Evolutionary conservation across 1,140 invertebrate species (phyloP).

Genomic region (Alviniconcha marisindica): DNA sequence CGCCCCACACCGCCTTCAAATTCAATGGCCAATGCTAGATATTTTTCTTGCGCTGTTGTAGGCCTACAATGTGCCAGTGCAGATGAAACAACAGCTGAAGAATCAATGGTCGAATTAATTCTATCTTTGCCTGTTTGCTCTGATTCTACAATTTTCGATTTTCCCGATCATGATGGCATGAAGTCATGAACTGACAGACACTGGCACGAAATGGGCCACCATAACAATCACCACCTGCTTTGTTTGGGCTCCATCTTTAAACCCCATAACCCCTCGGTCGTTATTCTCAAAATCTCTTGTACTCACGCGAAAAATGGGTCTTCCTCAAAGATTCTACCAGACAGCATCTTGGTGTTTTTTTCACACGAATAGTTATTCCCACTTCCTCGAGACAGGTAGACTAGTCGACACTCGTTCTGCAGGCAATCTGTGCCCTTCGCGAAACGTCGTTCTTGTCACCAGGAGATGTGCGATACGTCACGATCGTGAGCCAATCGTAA

Average conservation of each 20-base stretch:
- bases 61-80: no score
- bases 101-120: no score
- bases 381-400: background rate
- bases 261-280: background rate
- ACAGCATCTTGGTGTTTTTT: constrained; percentile 31
- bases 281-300: background rate
- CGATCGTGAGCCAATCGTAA: background rate
- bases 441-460: constrained; percentile 31
- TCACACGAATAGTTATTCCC: background rate
- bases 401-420: background rate
- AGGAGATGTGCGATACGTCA: constrained; percentile 38
- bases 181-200: no score
- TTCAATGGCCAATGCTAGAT: no score
- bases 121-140: no score
- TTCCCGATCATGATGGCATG: no score
- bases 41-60: no score
- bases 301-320: constrained; percentile 52
- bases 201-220: no score
- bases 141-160: no score
- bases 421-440: background rate
- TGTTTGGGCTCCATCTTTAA: background rate
- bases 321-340: constrained; percentile 39
- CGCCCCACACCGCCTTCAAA: no score
- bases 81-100: no score
- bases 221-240: constrained; percentile 29